These are phyloP conservation scores for Crotalus horridus DNA, from an alignment of 2,113 vertebrate species.

Conservation along the genomic window DNA sequence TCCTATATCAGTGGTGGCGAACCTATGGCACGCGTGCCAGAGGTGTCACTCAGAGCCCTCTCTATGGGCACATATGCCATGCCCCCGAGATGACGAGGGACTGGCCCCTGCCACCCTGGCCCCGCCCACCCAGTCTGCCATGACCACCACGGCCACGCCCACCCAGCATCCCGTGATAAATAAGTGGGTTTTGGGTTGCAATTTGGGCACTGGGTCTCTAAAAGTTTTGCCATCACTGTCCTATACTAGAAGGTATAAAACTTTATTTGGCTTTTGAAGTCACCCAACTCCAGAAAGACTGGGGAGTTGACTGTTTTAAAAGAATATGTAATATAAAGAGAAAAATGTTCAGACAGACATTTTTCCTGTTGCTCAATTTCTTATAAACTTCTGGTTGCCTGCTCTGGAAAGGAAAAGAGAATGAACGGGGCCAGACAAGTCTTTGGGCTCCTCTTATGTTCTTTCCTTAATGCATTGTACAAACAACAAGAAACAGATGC, in stretches of 20 bases:
- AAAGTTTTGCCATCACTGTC: neutral
- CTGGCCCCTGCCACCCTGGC: no score
- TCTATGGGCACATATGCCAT: no score
- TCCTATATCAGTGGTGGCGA: neutral
- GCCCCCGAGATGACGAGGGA: no score
- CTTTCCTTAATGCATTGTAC: neutral
- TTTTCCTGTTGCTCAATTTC: neutral
- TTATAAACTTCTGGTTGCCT: neutral
- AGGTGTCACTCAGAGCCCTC: no score
- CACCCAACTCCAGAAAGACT: neutral
- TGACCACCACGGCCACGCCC: no score
- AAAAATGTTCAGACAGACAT: neutral
- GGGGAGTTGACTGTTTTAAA: neutral
- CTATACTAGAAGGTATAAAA: neutral
- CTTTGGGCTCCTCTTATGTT: neutral
- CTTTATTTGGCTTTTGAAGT: neutral
- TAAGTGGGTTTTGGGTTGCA: no score
- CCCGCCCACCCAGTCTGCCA: no score
- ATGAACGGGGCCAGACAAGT: neutral
- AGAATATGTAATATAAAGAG: neutral
- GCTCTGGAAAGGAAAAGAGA: neutral
- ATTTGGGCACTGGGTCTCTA: no score
- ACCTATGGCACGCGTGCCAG: no score
- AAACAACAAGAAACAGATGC: neutral
- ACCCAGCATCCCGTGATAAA: no score